These are phyloP conservation scores for Carcharodon carcharias DNA, from an alignment of 2,797 vertebrate species.

Conservation along the genomic window DNA sequence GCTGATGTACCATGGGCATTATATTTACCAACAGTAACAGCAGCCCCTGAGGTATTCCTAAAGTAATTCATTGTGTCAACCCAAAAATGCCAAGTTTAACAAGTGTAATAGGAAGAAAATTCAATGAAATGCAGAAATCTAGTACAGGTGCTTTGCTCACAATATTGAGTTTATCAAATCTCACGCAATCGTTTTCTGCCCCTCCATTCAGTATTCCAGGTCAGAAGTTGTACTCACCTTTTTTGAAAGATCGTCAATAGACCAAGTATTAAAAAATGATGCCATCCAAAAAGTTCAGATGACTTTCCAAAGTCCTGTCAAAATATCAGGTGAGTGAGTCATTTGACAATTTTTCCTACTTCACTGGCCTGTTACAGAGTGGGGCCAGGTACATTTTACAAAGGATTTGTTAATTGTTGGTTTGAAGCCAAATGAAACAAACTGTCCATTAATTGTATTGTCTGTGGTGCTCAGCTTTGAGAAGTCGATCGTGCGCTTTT, in stretches of 20 bases:
- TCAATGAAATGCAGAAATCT: not conserved
- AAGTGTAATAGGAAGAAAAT: not conserved
- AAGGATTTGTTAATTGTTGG: not conserved
- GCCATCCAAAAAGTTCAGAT: constrained; percentile 90
- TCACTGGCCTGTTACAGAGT: not conserved
- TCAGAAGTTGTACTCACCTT: constrained; percentile 95
- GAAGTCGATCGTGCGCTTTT: not conserved
- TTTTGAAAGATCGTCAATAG: constrained; percentile 90
- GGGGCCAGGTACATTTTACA: not conserved
- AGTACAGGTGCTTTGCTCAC: too few relatives aligned
- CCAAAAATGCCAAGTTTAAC: not conserved
- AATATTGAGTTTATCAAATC: not conserved
- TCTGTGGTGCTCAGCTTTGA: not conserved
- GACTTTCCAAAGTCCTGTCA: constrained; percentile 84
- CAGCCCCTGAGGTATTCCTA: not conserved
- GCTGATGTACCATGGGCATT: not conserved
- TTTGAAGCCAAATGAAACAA: not conserved
- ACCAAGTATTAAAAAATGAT: constrained; percentile 90
- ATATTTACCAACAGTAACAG: not conserved
- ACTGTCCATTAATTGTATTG: not conserved
- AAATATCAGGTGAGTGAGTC: constrained; percentile 79
- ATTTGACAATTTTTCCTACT: not conserved
- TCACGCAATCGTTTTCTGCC: constrained; percentile 36
- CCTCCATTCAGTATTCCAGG: constrained; percentile 75
- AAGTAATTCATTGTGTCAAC: not conserved